Conservation (phyloP, 2,888 invertebrate genomes). For the Amphipyra berbera region DNA sequence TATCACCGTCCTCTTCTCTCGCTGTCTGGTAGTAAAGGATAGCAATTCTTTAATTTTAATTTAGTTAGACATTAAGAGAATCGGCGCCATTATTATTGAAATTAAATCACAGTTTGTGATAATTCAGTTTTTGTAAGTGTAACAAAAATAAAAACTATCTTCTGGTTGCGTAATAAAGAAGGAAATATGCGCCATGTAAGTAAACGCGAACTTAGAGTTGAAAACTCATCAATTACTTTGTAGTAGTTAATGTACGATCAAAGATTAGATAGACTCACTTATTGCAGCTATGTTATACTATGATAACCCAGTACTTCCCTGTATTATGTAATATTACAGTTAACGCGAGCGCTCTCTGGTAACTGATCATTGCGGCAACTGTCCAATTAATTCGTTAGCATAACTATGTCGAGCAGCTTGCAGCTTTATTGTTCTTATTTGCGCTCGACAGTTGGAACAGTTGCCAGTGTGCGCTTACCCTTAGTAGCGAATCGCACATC, state of each 20-base stretch:
- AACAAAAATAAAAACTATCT: background rate
- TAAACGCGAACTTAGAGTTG: slow-evolving; percentile 20
- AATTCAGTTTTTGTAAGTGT: slow-evolving; percentile 5
- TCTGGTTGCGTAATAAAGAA: too few relatives aligned
- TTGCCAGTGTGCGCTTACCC: background rate
- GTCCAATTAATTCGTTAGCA: too few relatives aligned
- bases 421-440: too few relatives aligned
- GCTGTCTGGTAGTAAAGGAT: too few relatives aligned
- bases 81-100: slow-evolving; percentile 11
- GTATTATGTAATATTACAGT: background rate
- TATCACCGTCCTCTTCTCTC: too few relatives aligned
- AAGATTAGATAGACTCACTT: slow-evolving; percentile 23
- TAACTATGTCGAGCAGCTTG: too few relatives aligned
- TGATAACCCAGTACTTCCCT: slow-evolving; percentile 3
- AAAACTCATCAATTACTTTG: slow-evolving; percentile 15
- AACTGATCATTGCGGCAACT: too few relatives aligned
- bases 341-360: background rate
- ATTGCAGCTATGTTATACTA: slow-evolving; percentile 1
- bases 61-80: too few relatives aligned
- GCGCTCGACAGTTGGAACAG: background rate
- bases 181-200: slow-evolving; percentile 12
- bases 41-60: too few relatives aligned
- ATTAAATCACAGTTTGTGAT: background rate
- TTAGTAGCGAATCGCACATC: slow-evolving; percentile 29
- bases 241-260: slow-evolving; percentile 18